Evolutionary conservation across 2,888 invertebrate genomes (phyloP).

Genomic region (Laothoe populi): DNA sequence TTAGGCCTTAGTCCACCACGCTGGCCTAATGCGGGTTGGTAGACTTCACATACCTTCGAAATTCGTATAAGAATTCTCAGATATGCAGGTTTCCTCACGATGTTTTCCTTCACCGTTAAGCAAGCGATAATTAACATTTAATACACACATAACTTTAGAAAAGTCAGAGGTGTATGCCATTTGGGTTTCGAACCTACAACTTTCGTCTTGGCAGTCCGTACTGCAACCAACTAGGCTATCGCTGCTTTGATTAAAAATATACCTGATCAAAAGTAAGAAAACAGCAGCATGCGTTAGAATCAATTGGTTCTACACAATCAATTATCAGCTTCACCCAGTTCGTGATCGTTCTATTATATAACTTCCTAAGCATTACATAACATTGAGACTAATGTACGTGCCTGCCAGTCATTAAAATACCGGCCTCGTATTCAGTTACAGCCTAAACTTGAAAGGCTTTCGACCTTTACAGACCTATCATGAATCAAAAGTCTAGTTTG

Average conservation of each 20-base stretch:
- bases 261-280: neutral
- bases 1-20: too few relatives aligned
- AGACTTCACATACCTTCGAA: too few relatives aligned
- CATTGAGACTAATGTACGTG: slow-evolving; percentile 24
- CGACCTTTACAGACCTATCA: slow-evolving; percentile 6
- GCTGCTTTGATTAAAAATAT: neutral
- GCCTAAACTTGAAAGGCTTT: slow-evolving; percentile 27
- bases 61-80: too few relatives aligned
- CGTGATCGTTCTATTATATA: slow-evolving; percentile 18
- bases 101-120: too few relatives aligned
- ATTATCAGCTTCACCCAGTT: slow-evolving; percentile 14
- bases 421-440: slow-evolving; percentile 14
- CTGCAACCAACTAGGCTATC: too few relatives aligned
- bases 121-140: too few relatives aligned
- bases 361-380: slow-evolving; percentile 26
- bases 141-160: too few relatives aligned
- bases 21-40: too few relatives aligned
- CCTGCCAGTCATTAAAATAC: slow-evolving; percentile 12
- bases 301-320: slow-evolving; percentile 7
- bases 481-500: neutral
- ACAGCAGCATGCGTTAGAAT: neutral
- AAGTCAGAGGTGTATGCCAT: too few relatives aligned
- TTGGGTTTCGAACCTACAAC: too few relatives aligned
- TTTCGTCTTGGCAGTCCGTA: too few relatives aligned
- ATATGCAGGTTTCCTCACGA: too few relatives aligned